Evolutionary conservation across 2,113 vertebrate genomes (phyloP), one percentile per base, ranked within the genome.

Genomic region (Oreochromis aureus): DNA sequence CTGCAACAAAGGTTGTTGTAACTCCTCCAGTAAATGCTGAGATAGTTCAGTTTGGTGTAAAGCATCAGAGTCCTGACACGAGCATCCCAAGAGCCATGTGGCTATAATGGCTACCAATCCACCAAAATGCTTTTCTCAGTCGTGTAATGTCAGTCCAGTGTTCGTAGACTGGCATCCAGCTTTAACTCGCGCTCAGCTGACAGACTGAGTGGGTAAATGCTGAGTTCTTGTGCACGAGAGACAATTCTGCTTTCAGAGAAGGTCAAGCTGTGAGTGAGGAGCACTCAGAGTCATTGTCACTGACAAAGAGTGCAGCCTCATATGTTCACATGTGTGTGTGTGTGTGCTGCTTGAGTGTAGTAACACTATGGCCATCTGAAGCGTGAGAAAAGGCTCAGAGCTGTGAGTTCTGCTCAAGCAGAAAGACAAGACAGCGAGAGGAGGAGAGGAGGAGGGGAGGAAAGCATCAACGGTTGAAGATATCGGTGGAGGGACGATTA

Each of bases 341-440:
- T 41, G 63, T 8, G 32, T 19, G 10, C 1, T 27, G 80, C 81
- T 63, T 80, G 89, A 87, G 66, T 88, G 85, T 87, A 92, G 93
- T 79, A 84, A 91, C 90, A 92, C 91, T 87, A 66, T 83, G 89
- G 76, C 86, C 89, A 92, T 92, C 92, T 94, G 91, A 90, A 91
- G 90, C 66, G 85, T 91, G 91, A 90, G 88, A 89, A 91, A 89
- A 86, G 87, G 83, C 83, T 89, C 10, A 69, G 80, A 91, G 91
- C 89, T 91, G 86, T 91, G 91, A 90, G 87, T 27, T 56, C 84
- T 92, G 87, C 80, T 94, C 86, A 85, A 90, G 91, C 94, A 92
- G 89, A 92, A 91, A 87, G 91, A 90, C 66, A 80, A 86, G 83
- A 85, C 39, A 80, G 71, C 11, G 54, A 36, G 55, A 34, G 80